phyloP scores from a whole-genome alignment of 1,140 invertebrate species.

The Drosophila persimilis region DNA sequence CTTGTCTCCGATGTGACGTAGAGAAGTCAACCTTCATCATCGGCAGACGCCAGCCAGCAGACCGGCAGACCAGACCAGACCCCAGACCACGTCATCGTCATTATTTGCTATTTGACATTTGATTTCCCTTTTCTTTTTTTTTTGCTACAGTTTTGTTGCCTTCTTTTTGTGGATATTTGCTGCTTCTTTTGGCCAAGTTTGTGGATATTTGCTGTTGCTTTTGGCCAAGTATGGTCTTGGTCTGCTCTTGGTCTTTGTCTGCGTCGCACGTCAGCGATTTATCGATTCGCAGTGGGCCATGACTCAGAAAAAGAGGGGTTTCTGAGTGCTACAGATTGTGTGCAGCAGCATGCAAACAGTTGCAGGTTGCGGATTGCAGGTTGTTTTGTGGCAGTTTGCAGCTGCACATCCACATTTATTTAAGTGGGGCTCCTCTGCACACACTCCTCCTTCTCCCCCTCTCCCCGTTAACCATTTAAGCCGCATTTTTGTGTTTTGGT shows the following conservation, averaged over 20 bases:
- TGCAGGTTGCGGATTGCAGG: slow-evolving; percentile 38
- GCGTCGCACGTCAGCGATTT: slow-evolving; percentile 67
- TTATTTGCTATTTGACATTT: slow-evolving; percentile 75
- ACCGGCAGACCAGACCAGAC: slow-evolving; percentile 43
- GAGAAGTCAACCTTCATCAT: slow-evolving; percentile 70
- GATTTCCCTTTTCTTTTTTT: slow-evolving; percentile 58
- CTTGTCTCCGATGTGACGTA: slow-evolving; percentile 48
- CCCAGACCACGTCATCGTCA: slow-evolving; percentile 66
- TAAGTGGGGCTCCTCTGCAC: slow-evolving; percentile 51
- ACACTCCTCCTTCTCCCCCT: background rate
- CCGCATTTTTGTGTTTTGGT: slow-evolving; percentile 67
- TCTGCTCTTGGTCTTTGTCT: slow-evolving; percentile 52
- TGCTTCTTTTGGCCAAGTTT: slow-evolving; percentile 20
- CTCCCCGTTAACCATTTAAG: slow-evolving; percentile 54
- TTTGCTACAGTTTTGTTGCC: slow-evolving; percentile 17
- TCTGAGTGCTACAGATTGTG: slow-evolving; percentile 45
- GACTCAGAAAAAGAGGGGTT: slow-evolving; percentile 55
- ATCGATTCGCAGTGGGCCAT: slow-evolving; percentile 67
- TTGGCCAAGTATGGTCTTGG: slow-evolving; percentile 32
- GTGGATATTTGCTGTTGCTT: background rate
- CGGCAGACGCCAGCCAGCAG: slow-evolving; percentile 21
- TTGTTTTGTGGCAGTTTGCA: slow-evolving; percentile 45
- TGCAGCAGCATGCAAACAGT: slow-evolving; percentile 38
- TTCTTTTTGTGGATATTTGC: slow-evolving; percentile 22
- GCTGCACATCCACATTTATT: slow-evolving; percentile 55